Conservation (phyloP, 2,888 invertebrate species). For the Candidula unifasciata region DNA sequence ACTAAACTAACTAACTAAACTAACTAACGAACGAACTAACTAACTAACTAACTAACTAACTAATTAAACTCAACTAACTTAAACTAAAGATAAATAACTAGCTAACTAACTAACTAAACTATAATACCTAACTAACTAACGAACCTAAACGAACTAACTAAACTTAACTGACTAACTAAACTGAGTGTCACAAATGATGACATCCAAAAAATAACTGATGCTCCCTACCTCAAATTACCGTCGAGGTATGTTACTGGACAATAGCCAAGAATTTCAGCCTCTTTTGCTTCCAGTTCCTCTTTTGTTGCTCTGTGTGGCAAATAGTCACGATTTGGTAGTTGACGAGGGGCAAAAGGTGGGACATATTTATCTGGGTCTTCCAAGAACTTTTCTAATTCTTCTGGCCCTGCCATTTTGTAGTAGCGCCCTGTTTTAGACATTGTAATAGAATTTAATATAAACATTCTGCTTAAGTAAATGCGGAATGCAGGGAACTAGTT, state of each 20-base stretch:
- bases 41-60: too few species aligned
- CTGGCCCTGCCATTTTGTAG: slow-evolving; percentile 75
- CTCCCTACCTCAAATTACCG: slow-evolving; percentile 74
- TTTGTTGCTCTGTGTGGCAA: slow-evolving; percentile 67
- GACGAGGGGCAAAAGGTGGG: slow-evolving; percentile 73
- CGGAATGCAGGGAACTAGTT: too few species aligned
- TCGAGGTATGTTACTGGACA: slow-evolving; percentile 78
- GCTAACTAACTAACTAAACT: too few species aligned
- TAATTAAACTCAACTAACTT: too few species aligned
- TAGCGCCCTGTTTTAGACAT: slow-evolving; percentile 71
- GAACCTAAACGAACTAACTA: too few species aligned
- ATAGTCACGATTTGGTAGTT: slow-evolving; percentile 72
- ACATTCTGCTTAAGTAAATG: too few species aligned
- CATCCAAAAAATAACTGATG: background rate
- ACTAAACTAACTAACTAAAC: too few species aligned
- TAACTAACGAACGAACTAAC: too few species aligned
- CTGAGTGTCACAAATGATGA: too few species aligned
- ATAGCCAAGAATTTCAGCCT: slow-evolving; percentile 75
- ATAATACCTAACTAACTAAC: too few species aligned
- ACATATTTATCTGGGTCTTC: slow-evolving; percentile 75
- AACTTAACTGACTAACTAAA: too few species aligned
- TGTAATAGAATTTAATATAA: background rate
- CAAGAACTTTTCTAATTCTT: slow-evolving; percentile 73
- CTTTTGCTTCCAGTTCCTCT: slow-evolving; percentile 60
- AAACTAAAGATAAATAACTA: too few species aligned